These are phyloP conservation scores for Acanthaster planci DNA, from an alignment of 35 echinoderm and acorn worm species.

Conservation along the genomic window DNA sequence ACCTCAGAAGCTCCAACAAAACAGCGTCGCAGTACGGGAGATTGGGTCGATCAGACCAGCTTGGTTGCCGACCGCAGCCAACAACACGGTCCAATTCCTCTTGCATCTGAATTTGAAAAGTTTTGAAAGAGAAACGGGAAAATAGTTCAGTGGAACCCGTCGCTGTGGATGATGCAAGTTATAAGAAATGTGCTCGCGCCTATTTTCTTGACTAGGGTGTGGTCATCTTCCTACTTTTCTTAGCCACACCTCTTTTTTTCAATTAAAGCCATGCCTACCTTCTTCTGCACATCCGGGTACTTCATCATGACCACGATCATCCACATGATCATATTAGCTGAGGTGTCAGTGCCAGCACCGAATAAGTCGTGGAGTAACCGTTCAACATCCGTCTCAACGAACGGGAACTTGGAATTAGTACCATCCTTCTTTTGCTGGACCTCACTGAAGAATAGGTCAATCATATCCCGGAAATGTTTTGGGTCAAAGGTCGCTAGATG, in stretches of 20 bases:
- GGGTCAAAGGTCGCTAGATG: constrained; percentile 29
- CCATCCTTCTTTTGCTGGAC: neutral
- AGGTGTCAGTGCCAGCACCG: constrained; percentile 52
- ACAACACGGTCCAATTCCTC: constrained; percentile 49
- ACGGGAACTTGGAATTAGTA: neutral
- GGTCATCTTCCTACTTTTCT: no score
- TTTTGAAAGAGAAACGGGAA: neutral
- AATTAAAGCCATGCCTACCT: constrained; percentile 19
- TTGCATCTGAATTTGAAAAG: constrained; percentile 18
- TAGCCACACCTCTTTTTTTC: no score
- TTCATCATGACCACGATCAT: constrained; percentile 2
- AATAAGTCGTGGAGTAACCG: constrained; percentile 36
- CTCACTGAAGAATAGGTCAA: constrained; percentile 44
- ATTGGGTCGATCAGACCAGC: constrained; percentile 25
- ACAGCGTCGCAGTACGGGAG: constrained; percentile 38
- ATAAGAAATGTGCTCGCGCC: neutral
- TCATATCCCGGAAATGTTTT: constrained; percentile 25
- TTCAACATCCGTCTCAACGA: neutral
- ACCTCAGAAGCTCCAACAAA: constrained; percentile 30
- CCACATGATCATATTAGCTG: constrained; percentile 38
- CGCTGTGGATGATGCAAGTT: neutral
- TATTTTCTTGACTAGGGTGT: neutral
- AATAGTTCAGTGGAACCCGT: no score
- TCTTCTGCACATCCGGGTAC: constrained; percentile 45
- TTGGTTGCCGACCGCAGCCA: constrained; percentile 43